phyloP scores from a whole-genome alignment of 2,113 vertebrate genomes.

The Semicossyphus pulcher region DNA sequence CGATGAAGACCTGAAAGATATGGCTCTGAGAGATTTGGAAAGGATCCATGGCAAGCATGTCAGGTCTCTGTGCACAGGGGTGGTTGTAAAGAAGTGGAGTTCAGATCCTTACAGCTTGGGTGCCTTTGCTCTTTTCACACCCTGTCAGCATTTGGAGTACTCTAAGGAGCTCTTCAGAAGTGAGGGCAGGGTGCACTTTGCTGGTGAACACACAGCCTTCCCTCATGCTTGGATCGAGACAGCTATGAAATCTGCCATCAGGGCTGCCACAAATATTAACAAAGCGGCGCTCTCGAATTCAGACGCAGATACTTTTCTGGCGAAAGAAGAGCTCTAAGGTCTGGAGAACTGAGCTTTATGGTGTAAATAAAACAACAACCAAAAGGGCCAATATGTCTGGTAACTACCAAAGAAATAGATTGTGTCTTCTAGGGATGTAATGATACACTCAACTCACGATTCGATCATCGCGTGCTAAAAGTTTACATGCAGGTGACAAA shows the following conservation, averaged over 20 bases:
- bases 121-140: conserved; percentile 81
- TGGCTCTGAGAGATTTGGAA: conserved; percentile 77
- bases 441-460: too few species aligned
- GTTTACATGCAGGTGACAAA: too few species aligned
- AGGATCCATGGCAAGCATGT: conserved; percentile 72
- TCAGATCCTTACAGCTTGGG: conserved; percentile 78
- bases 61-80: conserved; percentile 55
- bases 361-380: too few species aligned
- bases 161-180: conserved; percentile 57
- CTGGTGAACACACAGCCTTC: conserved; percentile 82
- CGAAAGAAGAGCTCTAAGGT: conserved; percentile 9
- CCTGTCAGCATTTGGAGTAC: conserved; percentile 81
- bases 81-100: conserved; percentile 82
- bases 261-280: conserved; percentile 79
- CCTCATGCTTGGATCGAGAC: conserved; percentile 88
- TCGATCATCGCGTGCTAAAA: too few species aligned
- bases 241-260: conserved; percentile 82
- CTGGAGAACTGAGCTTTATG: too few species aligned
- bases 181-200: conserved; percentile 82
- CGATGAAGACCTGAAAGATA: conserved; percentile 52
- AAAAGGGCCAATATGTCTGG: too few species aligned
- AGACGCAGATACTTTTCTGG: not conserved
- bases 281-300: rapidly evolving
- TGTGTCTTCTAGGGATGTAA: too few species aligned
- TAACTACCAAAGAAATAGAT: too few species aligned